Evolutionary conservation across 2,797 vertebrate species (phyloP).

Genomic region (Otolemur crassicaudatus): DNA sequence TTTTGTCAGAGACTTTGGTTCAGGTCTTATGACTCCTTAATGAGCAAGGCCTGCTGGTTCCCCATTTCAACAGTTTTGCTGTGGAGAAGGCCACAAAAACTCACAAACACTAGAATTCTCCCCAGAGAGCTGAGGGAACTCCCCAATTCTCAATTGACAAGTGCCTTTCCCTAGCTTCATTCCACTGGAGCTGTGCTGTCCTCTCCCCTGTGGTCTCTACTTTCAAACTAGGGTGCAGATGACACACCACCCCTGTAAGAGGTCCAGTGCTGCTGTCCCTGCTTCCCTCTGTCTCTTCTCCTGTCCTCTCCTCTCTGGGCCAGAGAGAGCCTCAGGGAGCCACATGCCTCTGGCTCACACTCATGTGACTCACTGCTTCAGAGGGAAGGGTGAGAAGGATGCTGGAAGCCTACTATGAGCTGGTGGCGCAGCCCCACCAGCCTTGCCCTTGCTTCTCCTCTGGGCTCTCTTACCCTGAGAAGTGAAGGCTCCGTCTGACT

Average conservation of each 20-base stretch:
- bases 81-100: neutral
- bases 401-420: neutral
- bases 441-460: neutral
- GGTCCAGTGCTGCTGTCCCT: neutral
- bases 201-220: neutral
- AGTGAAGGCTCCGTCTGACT: neutral
- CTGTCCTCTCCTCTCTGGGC: neutral
- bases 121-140: neutral
- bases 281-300: neutral
- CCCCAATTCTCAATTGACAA: neutral
- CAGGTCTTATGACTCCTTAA: too few species aligned
- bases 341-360: neutral
- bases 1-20: neutral
- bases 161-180: neutral
- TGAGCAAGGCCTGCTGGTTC: too few species aligned
- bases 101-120: neutral
- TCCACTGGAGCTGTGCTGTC: neutral
- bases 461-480: neutral
- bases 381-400: neutral
- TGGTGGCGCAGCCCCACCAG: too few species aligned
- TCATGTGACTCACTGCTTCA: neutral
- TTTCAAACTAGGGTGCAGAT: neutral
- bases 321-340: neutral
- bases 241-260: neutral
- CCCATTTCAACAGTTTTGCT: neutral